Base-by-base conservation (phyloP, 2,888 invertebrate genomes). In the Maniola hyperantus region DNA sequence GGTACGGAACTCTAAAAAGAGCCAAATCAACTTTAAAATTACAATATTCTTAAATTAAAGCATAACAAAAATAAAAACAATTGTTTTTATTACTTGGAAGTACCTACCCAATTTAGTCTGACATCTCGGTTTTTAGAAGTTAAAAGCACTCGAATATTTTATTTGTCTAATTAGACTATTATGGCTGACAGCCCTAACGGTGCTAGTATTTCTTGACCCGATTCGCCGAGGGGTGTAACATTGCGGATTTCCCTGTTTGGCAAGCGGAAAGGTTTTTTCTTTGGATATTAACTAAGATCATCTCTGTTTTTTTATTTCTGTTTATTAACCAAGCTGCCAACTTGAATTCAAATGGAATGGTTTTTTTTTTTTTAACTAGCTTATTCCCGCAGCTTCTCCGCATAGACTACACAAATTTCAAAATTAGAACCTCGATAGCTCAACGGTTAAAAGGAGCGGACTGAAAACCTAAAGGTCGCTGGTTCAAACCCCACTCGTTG, bases 201-300 rank as follows among this genome's bases (percentile, higher is more conserved):
- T 69, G 69, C 75, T 78, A 73, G 74, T 77, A 76, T 82, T 82
- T 83, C 88, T 88, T 87, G 88, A 88, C 88, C 88, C 78, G 82
- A 78, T 89, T 87, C 79, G 79, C 74, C 69, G 53, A 76, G 76
- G 76, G 76, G 83, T 79, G 84, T 85, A 85, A 87, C 85, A 82
- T 80, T 78, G 85, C 83, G 81, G 84, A 83, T 84, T 87, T 84
- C 75, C 78, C 75, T 73, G 78, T 82, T 83, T 81, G 79, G 83
- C 82, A 83, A 80, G 77, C 79, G 79, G 79, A 77, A n/a, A 79
- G 77, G 79, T 77, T 73, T 77, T 81, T 80, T 78, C 77, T 78
- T 72, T 72, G 69, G 73, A 76, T 79, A 72, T 71, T 68, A 71
- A 68, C 68, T 65, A 64, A 64, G 65, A 63, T 54, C 46, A 65